Percentiles rank a stretch among this genome's conserved stretches.
phyloP scores from a whole-genome alignment of 2,888 invertebrate genomes.

The Nineta flava region DNA sequence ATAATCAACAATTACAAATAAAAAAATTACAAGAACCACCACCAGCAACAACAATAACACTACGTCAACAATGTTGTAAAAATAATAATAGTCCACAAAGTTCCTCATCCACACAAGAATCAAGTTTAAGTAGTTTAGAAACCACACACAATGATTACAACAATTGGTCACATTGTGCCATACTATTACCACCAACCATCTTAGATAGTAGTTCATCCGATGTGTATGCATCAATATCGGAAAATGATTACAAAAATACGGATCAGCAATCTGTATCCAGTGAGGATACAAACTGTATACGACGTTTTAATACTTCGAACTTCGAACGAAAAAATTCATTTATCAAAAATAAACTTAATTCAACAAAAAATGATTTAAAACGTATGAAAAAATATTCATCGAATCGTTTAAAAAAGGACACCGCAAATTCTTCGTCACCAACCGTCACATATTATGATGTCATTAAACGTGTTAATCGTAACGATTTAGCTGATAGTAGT shows the following conservation, averaged over 20 bases:
- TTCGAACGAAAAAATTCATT: constrained; percentile 16
- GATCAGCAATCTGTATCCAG: constrained; percentile 15
- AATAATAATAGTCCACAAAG: constrained; percentile 19
- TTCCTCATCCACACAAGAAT: no score
- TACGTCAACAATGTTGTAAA: constrained; percentile 24
- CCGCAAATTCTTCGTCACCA: constrained; percentile 5
- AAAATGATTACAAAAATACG: constrained; percentile 19
- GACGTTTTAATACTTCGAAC: constrained; percentile 11
- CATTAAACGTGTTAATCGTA: constrained; percentile 21
- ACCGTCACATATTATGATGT: constrained; percentile 24
- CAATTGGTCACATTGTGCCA: no score
- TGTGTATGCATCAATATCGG: constrained; percentile 18
- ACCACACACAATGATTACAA: not conserved
- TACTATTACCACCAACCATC: no score
- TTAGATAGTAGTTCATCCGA: not conserved
- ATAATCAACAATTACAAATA: constrained; percentile 52
- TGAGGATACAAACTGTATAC: constrained; percentile 13
- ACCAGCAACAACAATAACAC: no score
- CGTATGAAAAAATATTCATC: constrained; percentile 16
- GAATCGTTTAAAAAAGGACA: constrained; percentile 22
- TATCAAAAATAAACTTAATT: constrained; percentile 21
- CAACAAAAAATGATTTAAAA: constrained; percentile 18
- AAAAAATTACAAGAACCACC: constrained; percentile 35
- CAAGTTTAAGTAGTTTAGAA: not conserved
- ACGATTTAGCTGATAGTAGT: constrained; percentile 25